Evolutionary conservation across 23 tunicate genomes (phyloP), one percentile per base, ranked within the genome.

Genomic region (Phallusia fumigata): DNA sequence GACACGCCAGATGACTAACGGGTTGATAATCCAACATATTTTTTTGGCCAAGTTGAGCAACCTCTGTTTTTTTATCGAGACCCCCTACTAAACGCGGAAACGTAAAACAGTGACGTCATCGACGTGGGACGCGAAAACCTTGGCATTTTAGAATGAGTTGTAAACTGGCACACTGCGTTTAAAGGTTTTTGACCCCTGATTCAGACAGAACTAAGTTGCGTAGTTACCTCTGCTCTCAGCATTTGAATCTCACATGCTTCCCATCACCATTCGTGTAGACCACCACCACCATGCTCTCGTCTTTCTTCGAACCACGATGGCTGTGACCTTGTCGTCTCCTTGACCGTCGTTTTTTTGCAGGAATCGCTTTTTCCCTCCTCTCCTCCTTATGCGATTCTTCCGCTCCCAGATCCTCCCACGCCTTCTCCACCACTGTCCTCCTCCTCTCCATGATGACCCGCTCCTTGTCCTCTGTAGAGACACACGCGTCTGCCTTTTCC

Each of bases 241-340:
- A 84, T 30, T 53, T 35, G 76, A 76, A 84, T 30, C 76, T 53
- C 32, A 64, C 53, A 32, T 84, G 45, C n/a, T 58, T 58, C 76
- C 81, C 87, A 12, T 31, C 35, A 1, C 87, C 87, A 30, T 77
- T 84, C 51, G 81, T 22, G 76, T 53, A 84, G 2, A 84, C 76
- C 30, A 84, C 87, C 75, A 84, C 52, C 53, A 84, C 34, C 33
- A 40, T 44, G 13, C 52, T 65, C 12, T 76, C 31, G 18, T 40
- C 33, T 19, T 45, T 19, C n/a, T 77, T 77, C 13, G 53, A 30
- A 31, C 44, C 44, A 8, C 24, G 79, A n/a, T n/a, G n/a, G 16
- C 15, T 32, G 21, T 18, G n/a, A 18, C 77, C 16, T 74, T 31
- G 36, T 31, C 22, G 34, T 31, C 40, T 30, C 35, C 19, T 74